Percentiles rank a stretch among this genome's conserved stretches.
Evolutionary conservation across 2,113 vertebrate genomes (phyloP).

Genomic region (Microtus oregoni): DNA sequence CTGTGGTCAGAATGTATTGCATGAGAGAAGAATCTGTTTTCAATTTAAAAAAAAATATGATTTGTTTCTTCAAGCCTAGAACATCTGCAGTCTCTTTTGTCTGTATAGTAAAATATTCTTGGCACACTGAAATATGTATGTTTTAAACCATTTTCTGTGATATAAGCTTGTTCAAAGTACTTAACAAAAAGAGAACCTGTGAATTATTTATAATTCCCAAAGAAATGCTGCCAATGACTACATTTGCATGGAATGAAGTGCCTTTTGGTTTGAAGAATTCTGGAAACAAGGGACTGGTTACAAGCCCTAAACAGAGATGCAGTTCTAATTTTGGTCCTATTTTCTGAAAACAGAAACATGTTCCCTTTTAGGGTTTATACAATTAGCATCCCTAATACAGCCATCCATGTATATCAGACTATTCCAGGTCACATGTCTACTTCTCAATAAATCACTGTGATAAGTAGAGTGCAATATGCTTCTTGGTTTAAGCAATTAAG

Average conservation of each 20-base stretch:
- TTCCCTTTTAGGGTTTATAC: neutral
- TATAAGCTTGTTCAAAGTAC: constrained; percentile 55
- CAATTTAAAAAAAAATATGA: neutral
- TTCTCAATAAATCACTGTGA: neutral
- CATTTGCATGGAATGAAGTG: neutral
- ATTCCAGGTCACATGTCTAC: neutral
- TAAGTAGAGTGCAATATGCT: neutral
- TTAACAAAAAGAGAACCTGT: constrained; percentile 44
- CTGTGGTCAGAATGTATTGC: neutral
- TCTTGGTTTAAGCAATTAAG: neutral
- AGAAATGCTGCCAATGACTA: neutral
- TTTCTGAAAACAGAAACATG: constrained; percentile 37
- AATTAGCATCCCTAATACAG: neutral
- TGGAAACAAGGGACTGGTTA: neutral
- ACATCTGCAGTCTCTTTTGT: neutral
- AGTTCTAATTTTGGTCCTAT: constrained; percentile 35
- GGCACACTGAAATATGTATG: constrained; percentile 3
- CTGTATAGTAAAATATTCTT: constrained; percentile 28
- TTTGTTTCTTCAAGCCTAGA: constrained; percentile 38
- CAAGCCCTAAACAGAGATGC: neutral
- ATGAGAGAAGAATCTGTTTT: neutral
- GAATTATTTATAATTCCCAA: constrained; percentile 38
- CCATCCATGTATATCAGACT: neutral
- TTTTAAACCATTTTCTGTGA: constrained; percentile 75
- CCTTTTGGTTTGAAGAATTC: constrained; percentile 17